Percentiles rank a stretch among this genome's conserved stretches.
These are phyloP conservation scores for Parnassius smintheus DNA, from an alignment of 2,888 invertebrate genomes.

Conservation along the genomic window DNA sequence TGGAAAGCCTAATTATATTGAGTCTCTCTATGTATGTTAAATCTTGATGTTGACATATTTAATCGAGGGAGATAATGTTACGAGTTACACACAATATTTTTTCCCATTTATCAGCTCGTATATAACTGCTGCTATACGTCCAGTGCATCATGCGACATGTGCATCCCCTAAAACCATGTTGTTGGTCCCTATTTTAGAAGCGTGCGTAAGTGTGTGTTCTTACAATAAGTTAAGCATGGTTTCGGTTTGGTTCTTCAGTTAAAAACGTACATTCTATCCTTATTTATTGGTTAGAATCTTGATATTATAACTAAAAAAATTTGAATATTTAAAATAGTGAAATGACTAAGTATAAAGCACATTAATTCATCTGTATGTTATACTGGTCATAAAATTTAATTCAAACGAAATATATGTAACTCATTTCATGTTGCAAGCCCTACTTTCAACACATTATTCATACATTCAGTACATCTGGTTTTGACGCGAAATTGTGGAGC, in stretches of 20 bases:
- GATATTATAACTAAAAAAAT: background rate
- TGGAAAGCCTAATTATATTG: too few relatives aligned
- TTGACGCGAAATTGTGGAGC: slow-evolving; percentile 4
- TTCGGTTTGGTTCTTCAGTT: background rate
- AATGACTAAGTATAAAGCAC: background rate
- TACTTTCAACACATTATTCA: background rate
- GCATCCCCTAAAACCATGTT: too few relatives aligned
- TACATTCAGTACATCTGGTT: slow-evolving; percentile 16
- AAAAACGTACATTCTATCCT: background rate
- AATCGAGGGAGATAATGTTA: too few relatives aligned
- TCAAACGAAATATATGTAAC: slow-evolving; percentile 2
- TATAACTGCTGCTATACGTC: too few relatives aligned
- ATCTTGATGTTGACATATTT: too few relatives aligned
- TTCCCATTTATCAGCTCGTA: too few relatives aligned
- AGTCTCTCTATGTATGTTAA: too few relatives aligned
- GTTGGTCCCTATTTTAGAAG: too few relatives aligned
- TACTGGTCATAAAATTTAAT: background rate
- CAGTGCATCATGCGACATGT: too few relatives aligned
- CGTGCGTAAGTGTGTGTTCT: background rate
- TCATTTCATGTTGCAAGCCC: background rate
- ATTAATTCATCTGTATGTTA: background rate
- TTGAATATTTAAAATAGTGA: background rate
- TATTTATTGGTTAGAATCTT: background rate
- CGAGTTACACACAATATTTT: too few relatives aligned
- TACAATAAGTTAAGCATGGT: background rate